These are phyloP conservation scores for Micrastur ruficollis DNA, from an alignment of 2,797 vertebrate species.

Conservation along the genomic window DNA sequence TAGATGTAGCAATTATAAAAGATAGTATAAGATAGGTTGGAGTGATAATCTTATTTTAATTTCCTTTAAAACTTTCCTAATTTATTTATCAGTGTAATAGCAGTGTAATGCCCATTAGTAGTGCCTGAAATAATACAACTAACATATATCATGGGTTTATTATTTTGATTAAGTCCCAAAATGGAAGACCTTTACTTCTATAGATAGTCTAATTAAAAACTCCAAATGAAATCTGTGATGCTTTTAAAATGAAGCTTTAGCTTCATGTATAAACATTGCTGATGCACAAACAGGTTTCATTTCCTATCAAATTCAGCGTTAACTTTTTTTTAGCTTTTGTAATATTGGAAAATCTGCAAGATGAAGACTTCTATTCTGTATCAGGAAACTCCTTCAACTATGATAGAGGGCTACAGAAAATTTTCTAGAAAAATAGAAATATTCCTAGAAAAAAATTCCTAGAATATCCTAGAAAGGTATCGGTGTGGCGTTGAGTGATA, in stretches of 20 bases:
- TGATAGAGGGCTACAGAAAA: not conserved
- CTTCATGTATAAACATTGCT: not conserved
- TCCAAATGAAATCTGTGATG: not conserved
- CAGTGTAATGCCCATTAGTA: not conserved
- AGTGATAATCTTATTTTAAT: not conserved
- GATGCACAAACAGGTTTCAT: not conserved
- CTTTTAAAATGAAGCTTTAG: not conserved
- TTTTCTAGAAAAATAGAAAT: not conserved
- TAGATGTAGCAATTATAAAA: not conserved
- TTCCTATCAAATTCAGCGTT: not conserved
- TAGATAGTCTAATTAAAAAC: not conserved
- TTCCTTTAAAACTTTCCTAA: not conserved
- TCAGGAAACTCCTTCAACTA: not conserved
- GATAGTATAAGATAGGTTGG: not conserved
- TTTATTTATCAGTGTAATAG: not conserved
- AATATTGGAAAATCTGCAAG: not conserved
- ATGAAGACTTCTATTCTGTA: not conserved
- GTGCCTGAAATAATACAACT: not conserved
- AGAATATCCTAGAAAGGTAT: not conserved
- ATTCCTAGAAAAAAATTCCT: not conserved
- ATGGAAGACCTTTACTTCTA: not conserved
- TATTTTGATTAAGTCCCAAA: not conserved
- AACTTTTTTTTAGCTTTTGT: not conserved
- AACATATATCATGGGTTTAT: not conserved
- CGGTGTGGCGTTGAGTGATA: not conserved